Base-by-base conservation (phyloP, 2,888 invertebrate genomes). In the Nesidiocoris tenuis region DNA sequence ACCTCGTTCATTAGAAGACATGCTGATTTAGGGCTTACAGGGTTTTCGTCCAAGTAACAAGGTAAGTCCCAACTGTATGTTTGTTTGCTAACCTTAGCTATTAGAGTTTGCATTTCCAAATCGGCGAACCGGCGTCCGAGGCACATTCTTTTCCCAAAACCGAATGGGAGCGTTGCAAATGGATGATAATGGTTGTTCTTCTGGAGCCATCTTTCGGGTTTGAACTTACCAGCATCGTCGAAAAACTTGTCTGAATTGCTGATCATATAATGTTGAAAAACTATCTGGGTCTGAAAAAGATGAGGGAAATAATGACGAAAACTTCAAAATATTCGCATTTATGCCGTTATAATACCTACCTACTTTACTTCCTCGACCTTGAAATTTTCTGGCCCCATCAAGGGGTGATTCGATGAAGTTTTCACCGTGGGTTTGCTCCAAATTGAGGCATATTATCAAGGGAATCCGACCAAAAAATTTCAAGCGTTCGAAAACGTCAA, bases 91-190 rank as follows among this genome's bases (percentile, higher is more conserved):
- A 92, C 92, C 87, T 93, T 93, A 0, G 91, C 89, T 56, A 94
- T 82, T 17, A 93, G 84, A 67, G 93, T 90, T 85, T 95, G 93
- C 84, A 95, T 92, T 85, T 96, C 95, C 78, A 95, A 86, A 82
- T 95, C 95, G 5, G 95, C 95, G 82, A 95, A 95, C 79, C 95
- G 86, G 75, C 94, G 86, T 0, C 95, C 95, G 74, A 94, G 84
- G 81, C 94, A 94, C 87, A 94, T 93, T 70, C 94, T 86, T 1
- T 93, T 91, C 0, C 94, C 94, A 80, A 91, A 89, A 0, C 94
- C 92, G 80, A 91, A 92, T 0, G 92, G 92, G 39, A 92, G 83
- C 0, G 90, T 90, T 0, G 91, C 90, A 82, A 90, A 92, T 0
- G 91, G 89, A 82, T 91, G 91, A 24, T 90, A 85, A 25, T 77